phyloP scores from a whole-genome alignment of 2,797 vertebrate genomes.

The Spinus olivaceus region DNA sequence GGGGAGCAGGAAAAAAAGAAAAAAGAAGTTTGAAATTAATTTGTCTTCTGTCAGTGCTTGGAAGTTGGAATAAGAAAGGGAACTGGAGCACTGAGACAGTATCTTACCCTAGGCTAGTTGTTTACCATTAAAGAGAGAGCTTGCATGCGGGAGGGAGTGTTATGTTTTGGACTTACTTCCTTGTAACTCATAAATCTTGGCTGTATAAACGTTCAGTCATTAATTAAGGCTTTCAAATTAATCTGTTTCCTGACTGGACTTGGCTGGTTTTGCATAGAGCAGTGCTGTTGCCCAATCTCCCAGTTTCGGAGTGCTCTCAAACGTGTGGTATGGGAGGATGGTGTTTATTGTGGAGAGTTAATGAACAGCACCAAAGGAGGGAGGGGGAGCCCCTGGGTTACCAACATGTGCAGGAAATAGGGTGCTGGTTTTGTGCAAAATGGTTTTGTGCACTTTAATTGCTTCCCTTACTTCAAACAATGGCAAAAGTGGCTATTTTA shows the following conservation, averaged over 20 bases:
- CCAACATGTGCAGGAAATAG: neutral
- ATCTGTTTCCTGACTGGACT: slow-evolving; percentile 66
- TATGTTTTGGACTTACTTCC: slow-evolving; percentile 55
- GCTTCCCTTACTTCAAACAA: neutral
- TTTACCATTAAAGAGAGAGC: slow-evolving; percentile 41
- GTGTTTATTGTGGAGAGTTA: slow-evolving; percentile 3
- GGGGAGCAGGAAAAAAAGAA: neutral
- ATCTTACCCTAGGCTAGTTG: slow-evolving; percentile 51
- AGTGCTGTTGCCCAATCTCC: slow-evolving; percentile 1
- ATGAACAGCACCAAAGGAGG: neutral
- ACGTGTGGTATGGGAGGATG: neutral
- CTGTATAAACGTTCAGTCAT: slow-evolving; percentile 60
- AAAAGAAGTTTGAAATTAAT: neutral
- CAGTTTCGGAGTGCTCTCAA: neutral
- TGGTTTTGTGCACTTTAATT: neutral
- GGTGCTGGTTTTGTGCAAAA: neutral
- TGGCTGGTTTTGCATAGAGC: slow-evolving; percentile 47
- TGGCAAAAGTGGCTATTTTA: neutral
- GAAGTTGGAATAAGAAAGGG: neutral
- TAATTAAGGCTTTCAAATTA: slow-evolving; percentile 64
- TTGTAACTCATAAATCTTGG: slow-evolving; percentile 60
- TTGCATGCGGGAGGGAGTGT: slow-evolving; percentile 26
- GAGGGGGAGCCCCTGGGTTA: neutral
- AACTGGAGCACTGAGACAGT: neutral
- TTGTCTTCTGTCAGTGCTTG: neutral